A percentile compares a stretch with the other conserved stretches of the same genome.
Conservation (phyloP, 2,797 vertebrate genomes). For the Nyctibius grandis region DNA sequence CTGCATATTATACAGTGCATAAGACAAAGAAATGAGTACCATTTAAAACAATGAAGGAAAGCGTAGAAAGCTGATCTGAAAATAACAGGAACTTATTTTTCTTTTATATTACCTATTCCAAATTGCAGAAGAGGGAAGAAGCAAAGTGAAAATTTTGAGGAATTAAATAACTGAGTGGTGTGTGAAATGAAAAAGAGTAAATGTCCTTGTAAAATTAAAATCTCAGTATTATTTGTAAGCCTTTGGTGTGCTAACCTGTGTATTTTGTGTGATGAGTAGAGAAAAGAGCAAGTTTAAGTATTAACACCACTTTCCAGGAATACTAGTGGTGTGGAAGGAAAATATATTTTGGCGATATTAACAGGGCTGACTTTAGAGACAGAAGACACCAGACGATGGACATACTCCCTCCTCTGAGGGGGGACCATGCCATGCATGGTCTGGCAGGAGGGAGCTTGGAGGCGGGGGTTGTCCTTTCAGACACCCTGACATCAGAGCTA, state of each 20-base stretch:
- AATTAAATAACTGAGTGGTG: neutral
- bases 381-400: neutral
- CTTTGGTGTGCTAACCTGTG: neutral
- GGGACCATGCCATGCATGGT: accelerated
- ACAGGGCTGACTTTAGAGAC: neutral
- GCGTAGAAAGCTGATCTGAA: neutral
- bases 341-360: neutral
- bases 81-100: neutral
- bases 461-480: neutral
- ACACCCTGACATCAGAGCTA: neutral
- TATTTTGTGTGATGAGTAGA: neutral
- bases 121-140: neutral
- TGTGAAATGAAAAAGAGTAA: neutral
- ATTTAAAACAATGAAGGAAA: neutral
- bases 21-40: neutral
- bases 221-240: neutral
- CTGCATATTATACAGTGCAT: neutral
- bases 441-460: neutral
- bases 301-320: neutral
- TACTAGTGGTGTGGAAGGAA: neutral
- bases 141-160: neutral
- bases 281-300: neutral
- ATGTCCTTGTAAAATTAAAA: neutral
- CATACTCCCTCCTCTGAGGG: neutral
- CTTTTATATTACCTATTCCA: neutral